Evolutionary conservation across 2,113 vertebrate genomes (phyloP), one percentile per base, ranked within the genome.

Genomic region (Erpornis zantholeuca): DNA sequence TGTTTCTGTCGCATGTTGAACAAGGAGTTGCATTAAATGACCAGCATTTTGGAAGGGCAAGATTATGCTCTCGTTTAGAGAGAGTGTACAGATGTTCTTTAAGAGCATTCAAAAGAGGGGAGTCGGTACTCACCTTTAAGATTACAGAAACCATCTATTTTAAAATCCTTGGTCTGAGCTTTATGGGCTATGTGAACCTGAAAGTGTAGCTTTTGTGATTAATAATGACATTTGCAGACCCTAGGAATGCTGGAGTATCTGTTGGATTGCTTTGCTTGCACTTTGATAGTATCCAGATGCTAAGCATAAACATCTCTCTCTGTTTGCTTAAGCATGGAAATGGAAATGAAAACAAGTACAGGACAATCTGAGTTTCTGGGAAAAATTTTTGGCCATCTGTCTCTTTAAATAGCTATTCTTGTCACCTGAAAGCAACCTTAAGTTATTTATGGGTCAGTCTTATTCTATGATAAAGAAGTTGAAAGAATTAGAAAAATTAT

Each of bases 261-360:
- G 57, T 56, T 93, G 76, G 65, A 79, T 93, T 54, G 47, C 66
- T 90, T 68, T 94, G 50, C 38, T 80, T 92, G 57, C 25, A 12
- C 45, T 52, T 64, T 94, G 93, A 94, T 93, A 60, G 31, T 79
- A 86, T 94, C 95, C 96, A 97, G 96, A 97, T 96, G 94, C 53
- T 71, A 71, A 60, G 52, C 87, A 78, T 95, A 97, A 96, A 92
- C 60, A 80, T 90, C 25, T 76, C 52, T 49, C 49, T 86, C 73
- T 86, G 68, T 93, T 94, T 93, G 59, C 29, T 66, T 92, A 72
- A 94, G 61, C 45, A 20, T 82, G 65, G 79, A 91, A 96, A 56
- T 61, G 23, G 80, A 65, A 83, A 68, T 68, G 82, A 95, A 88
- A 95, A 60, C 72, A 86, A 60, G 17, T 49, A 25, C 65, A 68